A percentile compares a stretch with the other conserved stretches of the same genome.
Evolutionary conservation across 2,113 vertebrate species (phyloP).

Genomic region (Eublepharis macularius): DNA sequence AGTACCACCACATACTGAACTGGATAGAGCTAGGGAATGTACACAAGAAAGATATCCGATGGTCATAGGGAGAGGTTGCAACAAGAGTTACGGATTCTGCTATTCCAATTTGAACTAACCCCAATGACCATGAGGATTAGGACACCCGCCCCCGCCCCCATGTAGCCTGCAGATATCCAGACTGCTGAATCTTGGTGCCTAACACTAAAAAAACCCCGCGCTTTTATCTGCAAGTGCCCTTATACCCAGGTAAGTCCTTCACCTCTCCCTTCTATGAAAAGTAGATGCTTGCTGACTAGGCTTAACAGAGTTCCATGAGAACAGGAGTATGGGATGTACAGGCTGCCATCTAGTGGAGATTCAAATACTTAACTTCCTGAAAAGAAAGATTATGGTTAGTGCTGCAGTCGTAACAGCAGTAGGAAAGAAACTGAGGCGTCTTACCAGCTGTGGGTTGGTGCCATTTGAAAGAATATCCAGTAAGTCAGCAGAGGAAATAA

Average conservation of each 20-base stretch:
- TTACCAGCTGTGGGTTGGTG: conserved; percentile 85
- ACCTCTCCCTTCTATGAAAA: background rate
- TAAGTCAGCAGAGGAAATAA: conserved; percentile 95
- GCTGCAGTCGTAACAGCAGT: background rate
- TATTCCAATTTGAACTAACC: background rate
- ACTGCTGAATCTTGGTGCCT: background rate
- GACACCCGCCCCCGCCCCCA: background rate
- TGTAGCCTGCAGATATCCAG: background rate
- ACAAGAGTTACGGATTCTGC: background rate
- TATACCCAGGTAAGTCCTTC: background rate
- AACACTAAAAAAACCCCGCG: background rate
- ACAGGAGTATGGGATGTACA: background rate
- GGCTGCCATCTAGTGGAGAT: background rate
- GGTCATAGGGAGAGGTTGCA: background rate
- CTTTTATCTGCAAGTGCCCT: background rate
- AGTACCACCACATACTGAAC: background rate
- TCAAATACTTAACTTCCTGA: background rate
- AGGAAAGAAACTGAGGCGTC: background rate
- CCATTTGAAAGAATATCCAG: conserved; percentile 94
- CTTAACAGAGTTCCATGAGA: background rate
- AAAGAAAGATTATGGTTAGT: background rate
- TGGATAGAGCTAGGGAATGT: no score
- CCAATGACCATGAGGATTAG: background rate
- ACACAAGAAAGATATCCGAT: background rate
- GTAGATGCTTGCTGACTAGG: background rate